phyloP scores from a whole-genome alignment of 2,113 vertebrate genomes.

The Amazona guildingii region DNA sequence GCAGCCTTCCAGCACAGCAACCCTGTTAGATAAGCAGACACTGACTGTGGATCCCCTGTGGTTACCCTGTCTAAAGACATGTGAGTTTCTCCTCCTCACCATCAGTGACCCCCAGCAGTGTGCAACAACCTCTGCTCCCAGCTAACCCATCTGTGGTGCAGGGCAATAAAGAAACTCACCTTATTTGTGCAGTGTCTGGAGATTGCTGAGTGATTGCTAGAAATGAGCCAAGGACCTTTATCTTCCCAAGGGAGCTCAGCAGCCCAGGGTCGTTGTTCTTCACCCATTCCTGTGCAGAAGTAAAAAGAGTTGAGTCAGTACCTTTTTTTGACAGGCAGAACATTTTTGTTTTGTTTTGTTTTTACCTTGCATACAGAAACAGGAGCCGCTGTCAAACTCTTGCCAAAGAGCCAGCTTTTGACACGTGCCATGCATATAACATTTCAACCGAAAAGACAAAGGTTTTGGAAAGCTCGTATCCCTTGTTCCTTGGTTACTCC shows the following conservation, averaged over 20 bases:
- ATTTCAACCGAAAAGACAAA: neutral
- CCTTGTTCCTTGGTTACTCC: neutral
- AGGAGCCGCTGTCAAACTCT: neutral
- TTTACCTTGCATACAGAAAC: neutral
- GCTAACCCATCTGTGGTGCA: neutral
- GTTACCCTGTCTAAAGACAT: neutral
- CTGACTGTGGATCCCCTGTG: accelerated
- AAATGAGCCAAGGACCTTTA: neutral
- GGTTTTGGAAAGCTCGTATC: neutral
- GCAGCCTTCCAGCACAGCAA: neutral
- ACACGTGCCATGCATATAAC: neutral
- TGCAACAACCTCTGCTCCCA: neutral
- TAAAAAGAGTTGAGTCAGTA: neutral
- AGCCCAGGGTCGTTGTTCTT: neutral
- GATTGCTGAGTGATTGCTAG: neutral
- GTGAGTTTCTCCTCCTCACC: neutral
- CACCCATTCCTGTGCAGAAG: neutral
- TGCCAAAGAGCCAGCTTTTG: constrained; percentile 10
- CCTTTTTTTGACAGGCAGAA: neutral
- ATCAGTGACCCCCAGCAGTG: neutral
- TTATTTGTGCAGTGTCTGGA: neutral
- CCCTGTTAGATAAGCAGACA: neutral
- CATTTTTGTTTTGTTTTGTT: neutral
- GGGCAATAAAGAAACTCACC: neutral
- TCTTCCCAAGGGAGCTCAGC: neutral